phyloP scores from a whole-genome alignment of 2,797 vertebrate species.

The Acomys russatus region DNA sequence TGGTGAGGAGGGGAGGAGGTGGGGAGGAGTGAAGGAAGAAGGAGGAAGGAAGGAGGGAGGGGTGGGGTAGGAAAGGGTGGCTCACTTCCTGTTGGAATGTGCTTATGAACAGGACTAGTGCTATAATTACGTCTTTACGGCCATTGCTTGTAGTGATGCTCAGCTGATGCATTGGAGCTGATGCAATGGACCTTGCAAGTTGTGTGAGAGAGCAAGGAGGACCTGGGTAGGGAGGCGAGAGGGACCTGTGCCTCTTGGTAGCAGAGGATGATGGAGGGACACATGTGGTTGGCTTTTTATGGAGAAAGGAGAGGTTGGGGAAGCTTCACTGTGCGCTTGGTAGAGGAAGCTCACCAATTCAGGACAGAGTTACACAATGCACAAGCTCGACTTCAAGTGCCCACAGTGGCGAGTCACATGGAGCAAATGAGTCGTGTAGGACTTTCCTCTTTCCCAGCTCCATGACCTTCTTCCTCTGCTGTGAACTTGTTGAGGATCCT shows the following conservation, averaged over 20 bases:
- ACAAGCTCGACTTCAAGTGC: neutral
- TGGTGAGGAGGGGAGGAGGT: too few species aligned
- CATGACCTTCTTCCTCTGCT: conserved; percentile 22
- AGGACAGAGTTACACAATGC: neutral
- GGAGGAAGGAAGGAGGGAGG: neutral
- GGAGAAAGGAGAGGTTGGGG: neutral
- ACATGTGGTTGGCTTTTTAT: neutral
- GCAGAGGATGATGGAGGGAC: neutral
- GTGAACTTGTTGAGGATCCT: conserved; percentile 33
- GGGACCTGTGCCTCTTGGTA: neutral
- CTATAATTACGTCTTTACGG: neutral
- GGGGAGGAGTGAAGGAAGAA: neutral
- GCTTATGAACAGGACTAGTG: neutral
- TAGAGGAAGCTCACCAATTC: neutral
- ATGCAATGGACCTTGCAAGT: neutral
- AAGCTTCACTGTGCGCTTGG: accelerated
- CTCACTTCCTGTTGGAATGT: neutral
- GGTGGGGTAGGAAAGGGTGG: neutral
- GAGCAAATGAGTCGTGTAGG: neutral
- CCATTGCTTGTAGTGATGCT: neutral
- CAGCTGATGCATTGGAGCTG: neutral
- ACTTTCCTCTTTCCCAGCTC: neutral
- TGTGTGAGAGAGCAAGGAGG: neutral
- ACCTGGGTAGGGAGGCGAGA: neutral
- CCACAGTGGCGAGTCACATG: neutral